Percentiles rank a stretch among this genome's conserved stretches.
Evolutionary conservation across 2,113 vertebrate species (phyloP).

Genomic region (Trogon surrucura): DNA sequence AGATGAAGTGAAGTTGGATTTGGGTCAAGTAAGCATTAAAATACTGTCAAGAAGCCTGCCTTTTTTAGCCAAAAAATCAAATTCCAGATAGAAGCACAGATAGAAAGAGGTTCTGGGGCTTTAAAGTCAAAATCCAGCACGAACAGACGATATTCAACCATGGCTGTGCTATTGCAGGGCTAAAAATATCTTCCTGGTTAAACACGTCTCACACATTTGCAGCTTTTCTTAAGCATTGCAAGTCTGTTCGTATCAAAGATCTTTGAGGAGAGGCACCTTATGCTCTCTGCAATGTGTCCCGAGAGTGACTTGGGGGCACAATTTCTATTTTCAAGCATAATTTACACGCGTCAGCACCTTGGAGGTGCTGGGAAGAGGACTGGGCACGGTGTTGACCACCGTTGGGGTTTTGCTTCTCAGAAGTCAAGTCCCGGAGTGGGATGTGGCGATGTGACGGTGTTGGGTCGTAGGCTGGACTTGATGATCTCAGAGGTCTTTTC

Average conservation of each 20-base stretch:
- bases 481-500: no score
- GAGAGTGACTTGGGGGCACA: not conserved
- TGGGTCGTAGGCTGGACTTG: no score
- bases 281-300: no score
- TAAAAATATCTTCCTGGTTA: not conserved
- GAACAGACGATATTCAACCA: not conserved
- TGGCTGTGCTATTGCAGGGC: not conserved
- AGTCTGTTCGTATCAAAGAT: not conserved
- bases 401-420: not conserved
- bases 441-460: no score
- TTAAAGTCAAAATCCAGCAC: not conserved
- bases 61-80: not conserved
- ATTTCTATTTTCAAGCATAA: not conserved
- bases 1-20: constrained; percentile 1
- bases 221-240: not conserved
- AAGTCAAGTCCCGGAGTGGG: no score
- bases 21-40: not conserved
- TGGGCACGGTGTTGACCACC: accelerated
- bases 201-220: not conserved
- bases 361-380: accelerated
- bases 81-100: not conserved
- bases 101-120: not conserved
- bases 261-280: not conserved
- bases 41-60: not conserved
- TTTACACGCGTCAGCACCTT: not conserved